These are phyloP conservation scores for Paedocypris sp. DNA, from an alignment of 2,113 vertebrate species.

Conservation along the genomic window DNA sequence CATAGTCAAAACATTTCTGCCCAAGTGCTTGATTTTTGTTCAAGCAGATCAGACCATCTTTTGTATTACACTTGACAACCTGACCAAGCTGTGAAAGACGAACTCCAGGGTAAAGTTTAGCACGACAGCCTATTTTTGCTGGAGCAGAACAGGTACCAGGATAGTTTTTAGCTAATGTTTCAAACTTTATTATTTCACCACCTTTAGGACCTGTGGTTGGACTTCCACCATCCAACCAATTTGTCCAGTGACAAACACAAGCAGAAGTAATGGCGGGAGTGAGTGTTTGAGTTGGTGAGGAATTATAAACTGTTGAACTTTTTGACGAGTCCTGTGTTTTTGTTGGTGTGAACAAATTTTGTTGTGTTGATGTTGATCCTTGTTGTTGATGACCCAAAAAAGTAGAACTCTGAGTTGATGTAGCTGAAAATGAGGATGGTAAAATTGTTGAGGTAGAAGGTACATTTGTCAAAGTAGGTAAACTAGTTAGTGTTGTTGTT, in stretches of 20 bases:
- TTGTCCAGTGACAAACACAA: constrained; percentile 1
- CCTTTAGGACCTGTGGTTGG: constrained; percentile 11
- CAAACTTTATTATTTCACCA: constrained; percentile 4
- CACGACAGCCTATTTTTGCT: constrained; percentile 17
- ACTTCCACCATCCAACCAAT: constrained; percentile 9
- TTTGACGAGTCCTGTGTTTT: too few species aligned
- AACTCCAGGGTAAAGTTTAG: constrained; percentile 1
- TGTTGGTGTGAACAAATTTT: too few species aligned
- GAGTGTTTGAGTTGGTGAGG: too few species aligned
- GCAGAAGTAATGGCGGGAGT: too few species aligned
- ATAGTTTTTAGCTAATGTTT: background rate
- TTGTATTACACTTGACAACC: constrained; percentile 1
- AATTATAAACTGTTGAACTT: too few species aligned
- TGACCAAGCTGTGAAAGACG: constrained; percentile 34
- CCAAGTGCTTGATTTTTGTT: constrained; percentile 26
- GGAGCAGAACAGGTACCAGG: background rate
- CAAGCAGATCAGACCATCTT: constrained; percentile 37
- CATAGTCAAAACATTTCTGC: constrained; percentile 37
- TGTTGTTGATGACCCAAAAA: too few species aligned
- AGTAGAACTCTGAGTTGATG: too few species aligned
- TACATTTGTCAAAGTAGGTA: too few species aligned
- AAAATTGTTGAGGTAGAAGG: too few species aligned
- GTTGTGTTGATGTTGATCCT: too few species aligned
- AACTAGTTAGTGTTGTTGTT: too few species aligned
- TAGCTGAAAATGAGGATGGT: too few species aligned